Conservation (phyloP, 2,113 vertebrate genomes). For the Lepisosteus oculatus region DNA sequence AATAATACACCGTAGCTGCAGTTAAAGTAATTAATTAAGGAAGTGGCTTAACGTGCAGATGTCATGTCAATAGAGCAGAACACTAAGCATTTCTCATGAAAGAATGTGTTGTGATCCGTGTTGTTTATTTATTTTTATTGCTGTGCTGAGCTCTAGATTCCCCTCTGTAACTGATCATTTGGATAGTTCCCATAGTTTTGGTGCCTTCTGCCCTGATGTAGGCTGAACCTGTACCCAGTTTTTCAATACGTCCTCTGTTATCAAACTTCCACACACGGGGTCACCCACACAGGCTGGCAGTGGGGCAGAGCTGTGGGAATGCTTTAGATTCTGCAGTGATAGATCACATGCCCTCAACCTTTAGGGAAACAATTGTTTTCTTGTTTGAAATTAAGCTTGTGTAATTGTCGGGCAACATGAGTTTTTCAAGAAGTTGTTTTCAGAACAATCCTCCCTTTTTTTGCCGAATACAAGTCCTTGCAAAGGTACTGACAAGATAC, state of each 20-base stretch:
- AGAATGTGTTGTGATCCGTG: neutral
- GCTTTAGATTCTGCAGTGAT: slow-evolving; percentile 51
- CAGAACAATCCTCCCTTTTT: slow-evolving; percentile 26
- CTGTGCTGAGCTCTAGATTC: slow-evolving; percentile 48
- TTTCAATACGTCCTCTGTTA: slow-evolving; percentile 70
- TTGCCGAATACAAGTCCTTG: neutral
- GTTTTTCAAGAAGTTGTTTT: slow-evolving; percentile 21
- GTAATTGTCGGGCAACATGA: slow-evolving; percentile 68
- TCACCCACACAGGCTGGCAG: slow-evolving; percentile 52
- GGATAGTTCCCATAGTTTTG: slow-evolving; percentile 65
- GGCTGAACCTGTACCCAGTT: slow-evolving; percentile 38
- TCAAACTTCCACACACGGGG: slow-evolving; percentile 36
- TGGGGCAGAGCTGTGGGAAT: slow-evolving; percentile 52
- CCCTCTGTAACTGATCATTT: slow-evolving; percentile 46
- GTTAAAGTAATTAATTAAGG: too few species aligned
- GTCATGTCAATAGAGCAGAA: too few species aligned
- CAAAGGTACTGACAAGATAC: slow-evolving; percentile 22
- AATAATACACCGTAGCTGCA: too few species aligned
- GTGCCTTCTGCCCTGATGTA: slow-evolving; percentile 52
- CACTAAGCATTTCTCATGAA: too few species aligned
- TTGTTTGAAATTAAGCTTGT: slow-evolving; percentile 67
- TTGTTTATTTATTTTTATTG: slow-evolving; percentile 48
- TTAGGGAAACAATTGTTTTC: slow-evolving; percentile 63
- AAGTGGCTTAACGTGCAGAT: too few species aligned
- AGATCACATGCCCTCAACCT: slow-evolving; percentile 63